These are phyloP conservation scores for Ceratina calcarata DNA, from an alignment of 1,140 invertebrate species.

Conservation along the genomic window DNA sequence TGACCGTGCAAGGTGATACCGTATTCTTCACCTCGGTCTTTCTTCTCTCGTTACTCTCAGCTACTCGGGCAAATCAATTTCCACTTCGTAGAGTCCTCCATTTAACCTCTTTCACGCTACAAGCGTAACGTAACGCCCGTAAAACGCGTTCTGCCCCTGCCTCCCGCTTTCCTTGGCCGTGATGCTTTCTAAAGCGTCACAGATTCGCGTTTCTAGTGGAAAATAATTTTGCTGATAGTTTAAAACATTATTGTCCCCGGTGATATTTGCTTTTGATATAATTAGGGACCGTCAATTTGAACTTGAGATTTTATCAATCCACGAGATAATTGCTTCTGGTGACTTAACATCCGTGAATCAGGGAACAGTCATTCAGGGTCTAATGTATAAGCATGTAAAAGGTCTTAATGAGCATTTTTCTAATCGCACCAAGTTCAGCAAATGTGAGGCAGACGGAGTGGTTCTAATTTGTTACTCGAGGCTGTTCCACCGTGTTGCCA, in stretches of 20 bases:
- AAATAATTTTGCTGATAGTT: conserved; percentile 26
- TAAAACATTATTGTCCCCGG: too few species aligned
- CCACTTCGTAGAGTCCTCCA: conserved; percentile 37
- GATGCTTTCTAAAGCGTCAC: conserved; percentile 7
- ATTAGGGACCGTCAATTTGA: background rate
- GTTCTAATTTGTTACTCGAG: conserved; percentile 16
- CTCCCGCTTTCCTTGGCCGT: background rate
- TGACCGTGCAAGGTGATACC: conserved; percentile 68
- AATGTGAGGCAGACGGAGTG: background rate
- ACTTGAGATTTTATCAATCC: background rate
- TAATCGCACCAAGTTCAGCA: background rate
- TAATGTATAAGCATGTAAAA: background rate
- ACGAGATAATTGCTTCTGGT: background rate
- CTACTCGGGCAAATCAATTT: conserved; percentile 70
- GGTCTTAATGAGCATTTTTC: background rate
- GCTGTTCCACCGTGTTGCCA: conserved; percentile 15
- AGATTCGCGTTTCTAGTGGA: conserved; percentile 31
- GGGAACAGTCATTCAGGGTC: background rate
- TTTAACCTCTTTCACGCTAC: conserved; percentile 28
- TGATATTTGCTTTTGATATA: too few species aligned
- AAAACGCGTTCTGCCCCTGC: background rate
- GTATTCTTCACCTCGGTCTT: conserved; percentile 54
- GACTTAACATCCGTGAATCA: background rate
- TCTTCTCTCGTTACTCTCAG: background rate
- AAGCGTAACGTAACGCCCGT: background rate